Evolutionary conservation across 2,888 invertebrate species (phyloP), one percentile per base, ranked within the genome.

Genomic region (Choreutis nemorana): DNA sequence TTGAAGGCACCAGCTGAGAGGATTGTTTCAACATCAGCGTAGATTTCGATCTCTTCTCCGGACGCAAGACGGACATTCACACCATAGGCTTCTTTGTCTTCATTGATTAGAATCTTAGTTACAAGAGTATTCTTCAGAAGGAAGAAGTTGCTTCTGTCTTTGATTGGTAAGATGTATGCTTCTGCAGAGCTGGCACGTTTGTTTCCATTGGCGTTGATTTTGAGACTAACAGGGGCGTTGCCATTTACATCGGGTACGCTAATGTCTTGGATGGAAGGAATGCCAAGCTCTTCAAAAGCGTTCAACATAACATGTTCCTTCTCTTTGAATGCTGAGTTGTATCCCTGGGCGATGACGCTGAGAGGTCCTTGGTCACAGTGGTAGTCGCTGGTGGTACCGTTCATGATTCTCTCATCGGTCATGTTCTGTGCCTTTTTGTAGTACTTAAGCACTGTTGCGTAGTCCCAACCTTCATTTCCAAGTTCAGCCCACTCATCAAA

Each of bases 1-100:
- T 72, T 73, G 26, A 66, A 71, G 1, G 68, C 55, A 0, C 73
- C 73, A 1, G 73, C 62, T 2, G 65, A 55, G n/a, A 68, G 11
- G 8, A 73, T 48, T 0, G 73, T 57, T 41, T 73, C 73, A 25
- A 51, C 59, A 2, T 48, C 38, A 1, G 57, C 59, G 26, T 48
- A 61, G 21, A 59, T 59, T 6, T 42, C 25, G 7, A 50, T 39
- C 14, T 52, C 42, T 9, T 52, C 31, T 3, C 41, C 45, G 11
- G n/a, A n/a, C n/a, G 51, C 39, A 1, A 31, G 16, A 2, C 46
- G 10, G 2, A 57, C 60, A 32, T 42, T 37, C 1, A 72, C 49
- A 7, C 71, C 73, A 3, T 47, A 29, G 4, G 66, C 66, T 2
- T 36, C 50, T 4, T 42, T 34, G 8, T 60, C 52, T 9, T 58